A percentile compares a stretch with the other conserved stretches of the same genome.
phyloP scores from a whole-genome alignment of 2,113 vertebrate species.

The Crotalus tigris region DNA sequence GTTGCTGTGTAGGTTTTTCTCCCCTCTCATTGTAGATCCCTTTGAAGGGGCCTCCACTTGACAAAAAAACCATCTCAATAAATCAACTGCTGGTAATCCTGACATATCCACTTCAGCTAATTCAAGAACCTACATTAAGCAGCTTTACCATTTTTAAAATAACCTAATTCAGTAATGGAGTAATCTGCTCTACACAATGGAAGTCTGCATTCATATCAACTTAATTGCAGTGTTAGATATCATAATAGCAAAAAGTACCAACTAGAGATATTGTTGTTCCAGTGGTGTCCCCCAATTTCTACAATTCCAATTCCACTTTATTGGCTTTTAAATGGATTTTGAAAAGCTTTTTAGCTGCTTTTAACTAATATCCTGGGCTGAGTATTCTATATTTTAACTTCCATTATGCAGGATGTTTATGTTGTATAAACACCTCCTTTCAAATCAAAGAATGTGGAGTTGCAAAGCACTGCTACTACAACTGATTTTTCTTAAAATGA shows the following conservation, averaged over 20 bases:
- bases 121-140: slow-evolving; percentile 52
- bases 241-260: neutral
- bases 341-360: neutral
- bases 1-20: neutral
- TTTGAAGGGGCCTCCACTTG: neutral
- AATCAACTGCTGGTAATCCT: slow-evolving; percentile 51
- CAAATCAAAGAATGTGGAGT: neutral
- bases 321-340: neutral
- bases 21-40: neutral
- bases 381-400: neutral
- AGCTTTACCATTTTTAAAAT: slow-evolving; percentile 49
- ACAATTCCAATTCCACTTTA: neutral
- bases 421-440: neutral
- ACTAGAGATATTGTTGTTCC: neutral
- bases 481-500: neutral
- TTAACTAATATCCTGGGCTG: neutral
- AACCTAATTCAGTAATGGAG: neutral
- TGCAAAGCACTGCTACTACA: neutral
- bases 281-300: neutral
- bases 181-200: neutral
- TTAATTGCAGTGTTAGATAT: neutral
- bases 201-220: neutral
- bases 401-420: neutral
- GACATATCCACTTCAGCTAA: slow-evolving; percentile 56
- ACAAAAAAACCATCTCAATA: neutral